Evolutionary conservation across 2,888 invertebrate genomes (phyloP).

Genomic region (Pseudanteris insignis): DNA sequence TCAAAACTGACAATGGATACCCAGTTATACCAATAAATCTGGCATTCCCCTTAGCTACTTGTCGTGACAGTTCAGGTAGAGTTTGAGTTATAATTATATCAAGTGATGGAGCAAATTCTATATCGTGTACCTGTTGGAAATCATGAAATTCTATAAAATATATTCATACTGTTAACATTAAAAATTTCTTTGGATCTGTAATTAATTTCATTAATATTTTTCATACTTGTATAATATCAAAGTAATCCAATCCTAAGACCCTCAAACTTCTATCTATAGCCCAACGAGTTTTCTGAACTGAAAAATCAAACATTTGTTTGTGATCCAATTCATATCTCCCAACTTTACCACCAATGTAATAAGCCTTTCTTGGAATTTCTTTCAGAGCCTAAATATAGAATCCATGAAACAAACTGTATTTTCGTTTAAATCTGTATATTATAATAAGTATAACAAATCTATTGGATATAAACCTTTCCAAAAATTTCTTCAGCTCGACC

Average conservation of each 20-base stretch:
- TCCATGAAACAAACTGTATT: too few relatives aligned
- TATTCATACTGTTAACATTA: too few relatives aligned
- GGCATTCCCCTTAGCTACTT: slow-evolving; percentile 78
- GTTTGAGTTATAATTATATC: slow-evolving; percentile 85
- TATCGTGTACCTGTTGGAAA: slow-evolving; percentile 83
- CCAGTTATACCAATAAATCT: slow-evolving; percentile 87
- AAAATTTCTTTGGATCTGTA: too few relatives aligned
- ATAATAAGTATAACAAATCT: too few relatives aligned
- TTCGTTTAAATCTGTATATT: too few relatives aligned
- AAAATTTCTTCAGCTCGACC: slow-evolving; percentile 83
- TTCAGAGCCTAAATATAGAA: slow-evolving; percentile 73
- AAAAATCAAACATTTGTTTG: slow-evolving; percentile 86
- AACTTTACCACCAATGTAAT: slow-evolving; percentile 91
- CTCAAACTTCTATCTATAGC: slow-evolving; percentile 81
- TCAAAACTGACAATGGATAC: slow-evolving; percentile 81
- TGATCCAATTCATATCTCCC: slow-evolving; percentile 81
- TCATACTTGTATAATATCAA: slow-evolving; percentile 87
- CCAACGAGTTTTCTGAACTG: slow-evolving; percentile 76
- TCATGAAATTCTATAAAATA: background rate
- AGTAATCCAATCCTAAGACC: slow-evolving; percentile 79
- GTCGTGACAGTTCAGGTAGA: slow-evolving; percentile 80
- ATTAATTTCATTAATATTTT: too few relatives aligned
- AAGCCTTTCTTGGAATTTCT: slow-evolving; percentile 81
- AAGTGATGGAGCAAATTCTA: slow-evolving; percentile 83
- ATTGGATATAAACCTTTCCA: slow-evolving; percentile 75